Evolutionary conservation across 2,113 vertebrate genomes (phyloP).

Genomic region (Sakesphorus luctuosus): DNA sequence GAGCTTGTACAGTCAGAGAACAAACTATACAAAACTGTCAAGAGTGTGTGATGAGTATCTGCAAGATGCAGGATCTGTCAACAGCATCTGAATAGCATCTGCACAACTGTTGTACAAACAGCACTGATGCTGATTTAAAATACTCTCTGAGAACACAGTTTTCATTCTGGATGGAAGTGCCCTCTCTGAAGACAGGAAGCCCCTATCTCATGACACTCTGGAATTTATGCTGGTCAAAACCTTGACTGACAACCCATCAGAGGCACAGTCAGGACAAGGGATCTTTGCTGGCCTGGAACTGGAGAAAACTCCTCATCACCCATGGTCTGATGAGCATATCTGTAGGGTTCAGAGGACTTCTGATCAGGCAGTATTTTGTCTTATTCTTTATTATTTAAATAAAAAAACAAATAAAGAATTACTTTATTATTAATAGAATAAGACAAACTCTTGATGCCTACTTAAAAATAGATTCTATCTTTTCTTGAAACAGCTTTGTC

Average conservation of each 20-base stretch:
- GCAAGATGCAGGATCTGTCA: neutral
- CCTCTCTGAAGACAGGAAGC: neutral
- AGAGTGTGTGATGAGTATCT: neutral
- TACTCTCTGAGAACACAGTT: neutral
- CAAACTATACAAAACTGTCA: neutral
- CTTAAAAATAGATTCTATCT: neutral
- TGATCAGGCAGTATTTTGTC: neutral
- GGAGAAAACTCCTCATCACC: neutral
- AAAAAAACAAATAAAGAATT: neutral
- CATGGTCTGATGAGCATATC: neutral
- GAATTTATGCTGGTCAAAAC: neutral
- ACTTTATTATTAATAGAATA: neutral
- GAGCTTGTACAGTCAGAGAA: neutral
- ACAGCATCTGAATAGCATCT: neutral
- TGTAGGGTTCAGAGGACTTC: neutral
- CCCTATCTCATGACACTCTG: neutral
- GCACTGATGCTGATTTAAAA: neutral
- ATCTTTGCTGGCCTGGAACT: neutral
- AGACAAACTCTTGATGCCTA: rapidly evolving
- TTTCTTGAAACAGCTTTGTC: neutral
- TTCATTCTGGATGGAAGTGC: neutral
- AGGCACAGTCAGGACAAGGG: rapidly evolving
- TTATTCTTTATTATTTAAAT: neutral
- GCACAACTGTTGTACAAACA: neutral
- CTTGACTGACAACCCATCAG: neutral